Evolutionary conservation across 2,113 vertebrate species (phyloP).

Genomic region (Potamarius usumacintae): DNA sequence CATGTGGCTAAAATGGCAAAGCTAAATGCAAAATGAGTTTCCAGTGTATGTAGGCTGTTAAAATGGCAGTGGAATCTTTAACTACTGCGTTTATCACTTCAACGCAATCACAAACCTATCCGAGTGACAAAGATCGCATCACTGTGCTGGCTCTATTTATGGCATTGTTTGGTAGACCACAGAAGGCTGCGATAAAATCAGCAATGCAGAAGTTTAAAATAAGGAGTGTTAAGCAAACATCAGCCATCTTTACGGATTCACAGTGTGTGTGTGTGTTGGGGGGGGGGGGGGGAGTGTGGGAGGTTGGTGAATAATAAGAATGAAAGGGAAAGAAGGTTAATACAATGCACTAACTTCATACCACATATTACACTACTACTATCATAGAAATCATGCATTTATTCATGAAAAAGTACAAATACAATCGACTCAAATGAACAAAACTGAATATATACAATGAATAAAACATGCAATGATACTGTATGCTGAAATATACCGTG

Average conservation of each 20-base stretch:
- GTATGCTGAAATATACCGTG: neutral
- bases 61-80: neutral
- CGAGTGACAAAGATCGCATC: neutral
- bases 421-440: neutral
- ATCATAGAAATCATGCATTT: conserved; percentile 13
- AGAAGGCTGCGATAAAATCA: neutral
- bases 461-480: neutral
- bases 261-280: neutral
- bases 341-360: conserved; percentile 5
- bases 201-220: neutral
- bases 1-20: neutral
- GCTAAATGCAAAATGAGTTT: neutral
- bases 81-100: neutral
- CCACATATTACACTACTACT: neutral
- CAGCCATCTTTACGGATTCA: neutral
- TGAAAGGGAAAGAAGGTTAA: neutral
- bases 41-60: neutral
- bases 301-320: conserved; percentile 7
- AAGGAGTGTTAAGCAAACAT: neutral
- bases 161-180: neutral
- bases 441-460: neutral
- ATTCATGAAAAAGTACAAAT: neutral
- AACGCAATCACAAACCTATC: neutral
- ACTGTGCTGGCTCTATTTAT: conserved; percentile 5
- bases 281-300: too few species aligned